Percentiles rank a stretch among this genome's conserved stretches.
Conservation (phyloP, 37 sponge, comb jelly and placozoan species). For the Cladorhizidae sp. region DNA sequence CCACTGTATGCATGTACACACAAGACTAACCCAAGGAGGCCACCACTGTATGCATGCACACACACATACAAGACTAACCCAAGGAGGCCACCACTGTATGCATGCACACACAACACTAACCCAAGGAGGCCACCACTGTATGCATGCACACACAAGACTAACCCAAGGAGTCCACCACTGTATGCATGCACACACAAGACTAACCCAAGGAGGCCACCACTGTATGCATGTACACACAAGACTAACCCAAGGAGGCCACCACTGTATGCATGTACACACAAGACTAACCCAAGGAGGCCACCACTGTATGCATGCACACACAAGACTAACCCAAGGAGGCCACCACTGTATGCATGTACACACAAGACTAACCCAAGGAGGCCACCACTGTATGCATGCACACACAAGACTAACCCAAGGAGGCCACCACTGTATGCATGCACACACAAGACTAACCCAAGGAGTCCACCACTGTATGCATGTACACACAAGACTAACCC, state of each 20-base stretch:
- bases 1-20: conserved; percentile 9
- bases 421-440: conserved; percentile 18
- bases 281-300: conserved; percentile 81
- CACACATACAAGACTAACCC: too few relatives aligned
- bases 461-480: conserved; percentile 52
- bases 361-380: conserved; percentile 78
- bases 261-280: conserved; percentile 9
- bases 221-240: conserved; percentile 12
- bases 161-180: too few relatives aligned
- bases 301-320: conserved; percentile 16
- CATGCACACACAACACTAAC: conserved; percentile 62
- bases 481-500: too few relatives aligned
- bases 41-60: conserved; percentile 24
- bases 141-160: background rate
- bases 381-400: conserved; percentile 36
- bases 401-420: too few relatives aligned
- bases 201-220: conserved; percentile 79
- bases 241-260: too few relatives aligned
- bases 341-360: conserved; percentile 15
- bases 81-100: too few relatives aligned
- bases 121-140: conserved; percentile 64
- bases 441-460: conserved; percentile 71
- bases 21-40: conserved; percentile 83
- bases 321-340: too few relatives aligned
- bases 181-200: background rate